Evolutionary conservation across 2,113 vertebrate genomes (phyloP).

Genomic region (Hemibagrus wyckioides): DNA sequence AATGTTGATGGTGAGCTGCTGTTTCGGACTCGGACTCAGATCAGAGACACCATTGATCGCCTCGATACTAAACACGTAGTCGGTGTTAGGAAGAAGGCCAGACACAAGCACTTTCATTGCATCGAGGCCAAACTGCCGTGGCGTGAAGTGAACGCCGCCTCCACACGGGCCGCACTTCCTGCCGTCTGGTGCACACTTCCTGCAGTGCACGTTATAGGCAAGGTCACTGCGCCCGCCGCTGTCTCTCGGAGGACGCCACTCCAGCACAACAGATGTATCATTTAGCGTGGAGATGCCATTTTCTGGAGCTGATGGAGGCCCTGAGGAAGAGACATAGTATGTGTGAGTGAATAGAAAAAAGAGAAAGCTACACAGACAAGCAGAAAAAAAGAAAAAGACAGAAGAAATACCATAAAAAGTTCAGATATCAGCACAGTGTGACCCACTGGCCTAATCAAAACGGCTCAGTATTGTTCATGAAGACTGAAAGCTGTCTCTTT

Average conservation of each 20-base stretch:
- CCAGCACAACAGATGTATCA: constrained; percentile 79
- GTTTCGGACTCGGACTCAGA: constrained; percentile 70
- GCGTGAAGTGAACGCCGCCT: constrained; percentile 76
- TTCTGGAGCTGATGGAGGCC: constrained; percentile 77
- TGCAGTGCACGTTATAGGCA: constrained; percentile 78
- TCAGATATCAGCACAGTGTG: not conserved
- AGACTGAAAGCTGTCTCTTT: not conserved
- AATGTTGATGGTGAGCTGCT: constrained; percentile 73
- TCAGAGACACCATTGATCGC: constrained; percentile 79
- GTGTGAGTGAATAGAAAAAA: not conserved
- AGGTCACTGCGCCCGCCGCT: constrained; percentile 75
- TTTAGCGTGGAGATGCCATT: constrained; percentile 80
- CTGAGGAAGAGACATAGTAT: constrained; percentile 49
- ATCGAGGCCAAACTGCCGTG: constrained; percentile 76
- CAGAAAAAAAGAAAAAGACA: not conserved
- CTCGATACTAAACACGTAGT: constrained; percentile 81
- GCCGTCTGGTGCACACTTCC: constrained; percentile 70
- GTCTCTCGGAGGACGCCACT: constrained; percentile 78
- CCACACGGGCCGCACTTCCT: constrained; percentile 74
- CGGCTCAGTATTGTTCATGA: not conserved
- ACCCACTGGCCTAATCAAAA: not conserved
- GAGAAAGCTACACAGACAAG: not conserved
- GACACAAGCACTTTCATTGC: constrained; percentile 71
- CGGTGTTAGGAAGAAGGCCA: constrained; percentile 78
- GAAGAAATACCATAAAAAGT: not conserved